Conservation (phyloP, 1,140 invertebrate species). For the Vanessa atalanta region DNA sequence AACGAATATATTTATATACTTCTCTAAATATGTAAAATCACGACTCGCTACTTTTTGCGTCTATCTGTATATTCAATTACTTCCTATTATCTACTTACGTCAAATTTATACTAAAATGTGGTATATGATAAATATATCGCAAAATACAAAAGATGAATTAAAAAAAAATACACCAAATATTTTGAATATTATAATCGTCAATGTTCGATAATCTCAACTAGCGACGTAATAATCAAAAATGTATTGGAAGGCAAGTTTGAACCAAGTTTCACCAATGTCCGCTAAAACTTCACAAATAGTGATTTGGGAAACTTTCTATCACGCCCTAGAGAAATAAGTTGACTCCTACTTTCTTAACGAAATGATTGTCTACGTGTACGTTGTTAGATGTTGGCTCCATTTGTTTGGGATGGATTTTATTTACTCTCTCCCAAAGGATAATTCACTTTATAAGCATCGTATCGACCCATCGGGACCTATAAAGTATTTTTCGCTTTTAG, state of each 20-base stretch:
- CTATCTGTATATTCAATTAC: too few species aligned
- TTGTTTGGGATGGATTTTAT: constrained; percentile 71
- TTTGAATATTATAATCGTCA: background rate
- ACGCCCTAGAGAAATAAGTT: constrained; percentile 72
- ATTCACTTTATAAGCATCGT: constrained; percentile 74
- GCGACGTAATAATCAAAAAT: constrained; percentile 17
- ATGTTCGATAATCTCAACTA: background rate
- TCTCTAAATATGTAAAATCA: too few species aligned
- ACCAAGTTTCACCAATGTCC: constrained; percentile 33
- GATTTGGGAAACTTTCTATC: constrained; percentile 41
- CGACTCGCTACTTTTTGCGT: too few species aligned
- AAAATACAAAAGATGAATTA: too few species aligned
- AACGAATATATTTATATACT: too few species aligned
- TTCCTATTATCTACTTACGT: too few species aligned
- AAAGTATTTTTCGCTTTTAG: constrained; percentile 57
- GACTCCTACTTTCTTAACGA: constrained; percentile 68
- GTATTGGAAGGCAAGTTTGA: constrained; percentile 17
- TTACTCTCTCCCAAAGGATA: constrained; percentile 68
- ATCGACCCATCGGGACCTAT: constrained; percentile 68
- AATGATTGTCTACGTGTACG: constrained; percentile 69
- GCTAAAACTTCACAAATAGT: constrained; percentile 39
- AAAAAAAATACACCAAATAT: too few species aligned
- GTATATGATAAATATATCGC: too few species aligned
- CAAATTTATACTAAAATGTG: too few species aligned
- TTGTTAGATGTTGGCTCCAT: constrained; percentile 63